Evolutionary conservation across 2,888 invertebrate genomes (phyloP).

Genomic region (Drosophila parthenogenetica): DNA sequence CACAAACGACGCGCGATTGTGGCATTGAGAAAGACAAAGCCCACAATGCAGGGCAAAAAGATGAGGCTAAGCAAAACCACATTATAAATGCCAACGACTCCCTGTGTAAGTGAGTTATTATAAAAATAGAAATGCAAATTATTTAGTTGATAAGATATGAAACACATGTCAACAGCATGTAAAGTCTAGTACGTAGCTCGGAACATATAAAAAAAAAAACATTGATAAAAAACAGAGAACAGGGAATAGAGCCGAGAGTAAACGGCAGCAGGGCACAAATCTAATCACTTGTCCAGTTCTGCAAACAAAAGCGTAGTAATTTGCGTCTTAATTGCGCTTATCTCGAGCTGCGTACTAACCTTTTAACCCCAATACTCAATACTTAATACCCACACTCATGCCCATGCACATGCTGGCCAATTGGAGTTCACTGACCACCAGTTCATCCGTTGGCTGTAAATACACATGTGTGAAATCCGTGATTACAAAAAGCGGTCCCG

Average conservation of each 20-base stretch:
- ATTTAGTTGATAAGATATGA: conserved; percentile 65
- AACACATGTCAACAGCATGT: conserved; percentile 41
- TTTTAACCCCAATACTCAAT: conserved; percentile 1
- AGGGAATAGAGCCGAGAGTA: not conserved
- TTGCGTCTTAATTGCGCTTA: conserved; percentile 10
- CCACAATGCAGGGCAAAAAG: conserved; percentile 85
- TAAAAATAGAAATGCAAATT: conserved; percentile 53
- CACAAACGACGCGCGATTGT: conserved; percentile 86
- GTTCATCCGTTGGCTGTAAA: conserved; percentile 36
- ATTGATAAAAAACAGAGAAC: conserved; percentile 13
- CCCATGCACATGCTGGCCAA: conserved; percentile 78
- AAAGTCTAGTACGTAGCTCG: conserved; percentile 13
- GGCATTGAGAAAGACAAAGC: conserved; percentile 86
- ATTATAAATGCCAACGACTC: conserved; percentile 74
- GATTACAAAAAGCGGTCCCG: conserved; percentile 85
- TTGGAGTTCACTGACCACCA: conserved; percentile 52
- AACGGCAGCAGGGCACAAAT: not conserved
- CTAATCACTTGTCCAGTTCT: conserved; percentile 1
- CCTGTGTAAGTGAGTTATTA: conserved; percentile 45
- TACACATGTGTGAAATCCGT: conserved; percentile 79
- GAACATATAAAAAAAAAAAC: not conserved
- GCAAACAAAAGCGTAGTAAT: not conserved
- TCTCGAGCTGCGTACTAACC: conserved; percentile 17
- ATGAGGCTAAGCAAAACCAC: conserved; percentile 83
- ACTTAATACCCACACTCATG: conserved; percentile 66